Evolutionary conservation across 2,797 vertebrate genomes (phyloP).

Genomic region (Neomorphus geoffroyi): DNA sequence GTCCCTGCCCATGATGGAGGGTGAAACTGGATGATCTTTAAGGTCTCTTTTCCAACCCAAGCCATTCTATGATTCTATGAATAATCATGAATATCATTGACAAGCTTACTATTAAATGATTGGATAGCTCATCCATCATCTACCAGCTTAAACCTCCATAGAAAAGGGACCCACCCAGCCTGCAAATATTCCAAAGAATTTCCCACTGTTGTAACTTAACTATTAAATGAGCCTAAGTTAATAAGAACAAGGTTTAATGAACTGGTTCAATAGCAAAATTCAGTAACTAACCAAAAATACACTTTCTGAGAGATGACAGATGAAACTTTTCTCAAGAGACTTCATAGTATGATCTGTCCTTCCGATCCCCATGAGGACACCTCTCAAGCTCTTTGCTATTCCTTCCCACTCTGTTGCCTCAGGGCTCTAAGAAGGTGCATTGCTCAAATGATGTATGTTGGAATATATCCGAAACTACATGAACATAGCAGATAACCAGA

Average conservation of each 20-base stretch:
- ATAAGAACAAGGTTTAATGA: not conserved
- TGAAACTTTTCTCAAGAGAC: not conserved
- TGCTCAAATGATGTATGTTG: not conserved
- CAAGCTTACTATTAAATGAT: not conserved
- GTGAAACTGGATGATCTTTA: too few species aligned
- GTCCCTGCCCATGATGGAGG: too few species aligned
- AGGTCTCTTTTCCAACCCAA: too few species aligned
- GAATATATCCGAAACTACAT: not conserved
- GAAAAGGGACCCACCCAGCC: not conserved
- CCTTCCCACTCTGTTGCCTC: not conserved
- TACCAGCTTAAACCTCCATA: not conserved
- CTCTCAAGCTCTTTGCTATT: not conserved
- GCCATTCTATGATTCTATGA: not conserved
- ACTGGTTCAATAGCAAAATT: not conserved
- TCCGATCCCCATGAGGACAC: not conserved
- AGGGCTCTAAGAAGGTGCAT: not conserved
- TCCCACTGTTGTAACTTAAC: not conserved
- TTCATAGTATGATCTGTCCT: not conserved
- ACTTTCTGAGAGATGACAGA: not conserved
- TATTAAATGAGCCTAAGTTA: not conserved
- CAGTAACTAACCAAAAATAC: not conserved
- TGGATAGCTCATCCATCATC: not conserved
- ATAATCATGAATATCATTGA: not conserved
- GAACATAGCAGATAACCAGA: not conserved
- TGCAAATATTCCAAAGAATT: not conserved